Evolutionary conservation across 1,140 invertebrate genomes (phyloP).

Genomic region (Ips typographus): DNA sequence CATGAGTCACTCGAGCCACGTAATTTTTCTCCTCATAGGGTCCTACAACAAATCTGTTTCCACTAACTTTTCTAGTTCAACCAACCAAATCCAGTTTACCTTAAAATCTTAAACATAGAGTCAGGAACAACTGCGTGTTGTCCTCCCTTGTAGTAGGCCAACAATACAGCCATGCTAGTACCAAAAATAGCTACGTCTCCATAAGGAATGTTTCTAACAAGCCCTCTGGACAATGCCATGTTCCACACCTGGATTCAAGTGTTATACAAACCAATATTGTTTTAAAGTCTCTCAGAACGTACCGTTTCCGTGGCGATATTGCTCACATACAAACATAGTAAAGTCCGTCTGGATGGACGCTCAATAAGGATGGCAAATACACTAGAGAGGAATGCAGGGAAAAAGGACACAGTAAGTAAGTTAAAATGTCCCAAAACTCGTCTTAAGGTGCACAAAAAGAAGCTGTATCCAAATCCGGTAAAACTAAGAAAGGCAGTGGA

Average conservation of each 20-base stretch:
- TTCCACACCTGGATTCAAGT: conserved; percentile 55
- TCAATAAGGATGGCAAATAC: conserved; percentile 74
- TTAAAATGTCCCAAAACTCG: conserved; percentile 69
- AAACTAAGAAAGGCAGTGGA: conserved; percentile 76
- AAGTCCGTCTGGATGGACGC: conserved; percentile 66
- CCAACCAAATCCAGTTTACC: conserved; percentile 48
- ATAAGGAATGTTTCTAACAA: conserved; percentile 61
- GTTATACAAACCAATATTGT: background rate
- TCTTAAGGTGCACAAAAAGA: conserved; percentile 69
- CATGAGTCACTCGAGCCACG: conserved; percentile 38
- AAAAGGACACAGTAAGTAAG: conserved; percentile 66
- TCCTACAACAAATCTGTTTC: conserved; percentile 61
- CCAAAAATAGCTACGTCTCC: conserved; percentile 71
- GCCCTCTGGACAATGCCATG: conserved; percentile 67
- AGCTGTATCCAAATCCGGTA: conserved; percentile 71
- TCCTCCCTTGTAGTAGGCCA: conserved; percentile 62
- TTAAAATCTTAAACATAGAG: conserved; percentile 66
- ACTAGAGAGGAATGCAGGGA: conserved; percentile 72
- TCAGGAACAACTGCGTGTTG: conserved; percentile 56
- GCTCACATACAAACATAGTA: conserved; percentile 76
- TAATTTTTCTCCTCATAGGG: conserved; percentile 60
- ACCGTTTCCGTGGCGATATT: conserved; percentile 81
- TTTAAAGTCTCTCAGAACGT: background rate
- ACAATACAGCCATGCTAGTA: conserved; percentile 58
- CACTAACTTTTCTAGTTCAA: conserved; percentile 14